Conservation (phyloP, 2,888 invertebrate species). For the Shargacucullia verbasci region DNA sequence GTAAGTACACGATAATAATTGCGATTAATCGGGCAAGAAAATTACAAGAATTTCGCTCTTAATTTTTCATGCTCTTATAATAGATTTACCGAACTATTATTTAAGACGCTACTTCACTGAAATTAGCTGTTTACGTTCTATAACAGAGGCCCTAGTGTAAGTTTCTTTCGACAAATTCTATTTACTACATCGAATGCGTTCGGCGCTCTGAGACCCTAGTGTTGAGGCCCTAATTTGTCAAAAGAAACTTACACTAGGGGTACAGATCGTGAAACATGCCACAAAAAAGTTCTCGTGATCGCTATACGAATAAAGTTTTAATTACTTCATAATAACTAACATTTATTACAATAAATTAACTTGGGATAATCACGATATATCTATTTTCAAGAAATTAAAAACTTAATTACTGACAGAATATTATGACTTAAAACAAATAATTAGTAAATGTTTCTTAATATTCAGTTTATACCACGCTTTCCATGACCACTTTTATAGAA, state of each 20-base stretch:
- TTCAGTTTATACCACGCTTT: slow-evolving; percentile 32
- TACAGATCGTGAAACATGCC: slow-evolving; percentile 14
- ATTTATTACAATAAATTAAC: slow-evolving; percentile 49
- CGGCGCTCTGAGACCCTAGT: too few species aligned
- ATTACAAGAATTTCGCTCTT: background rate
- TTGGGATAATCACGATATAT: slow-evolving; percentile 44
- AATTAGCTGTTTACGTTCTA: too few species aligned
- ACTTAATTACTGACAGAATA: slow-evolving; percentile 43
- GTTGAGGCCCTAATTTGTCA: too few species aligned
- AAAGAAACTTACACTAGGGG: too few species aligned
- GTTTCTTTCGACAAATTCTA: too few species aligned
- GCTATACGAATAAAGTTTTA: slow-evolving; percentile 19
- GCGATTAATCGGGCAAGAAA: slow-evolving; percentile 29
- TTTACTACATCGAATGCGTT: too few species aligned
- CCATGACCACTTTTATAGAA: slow-evolving; percentile 6
- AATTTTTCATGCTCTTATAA: slow-evolving; percentile 12
- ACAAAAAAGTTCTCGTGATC: slow-evolving; percentile 32
- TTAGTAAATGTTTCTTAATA: slow-evolving; percentile 33
- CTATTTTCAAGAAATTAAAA: slow-evolving; percentile 46
- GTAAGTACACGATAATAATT: slow-evolving; percentile 35
- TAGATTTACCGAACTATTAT: background rate
- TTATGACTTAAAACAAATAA: slow-evolving; percentile 35
- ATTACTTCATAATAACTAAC: slow-evolving; percentile 41
- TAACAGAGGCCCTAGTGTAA: too few species aligned
- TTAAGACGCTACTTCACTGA: too few species aligned